These are phyloP conservation scores for Eufriesea mexicana DNA, from an alignment of 1,140 invertebrate species.

Conservation along the genomic window DNA sequence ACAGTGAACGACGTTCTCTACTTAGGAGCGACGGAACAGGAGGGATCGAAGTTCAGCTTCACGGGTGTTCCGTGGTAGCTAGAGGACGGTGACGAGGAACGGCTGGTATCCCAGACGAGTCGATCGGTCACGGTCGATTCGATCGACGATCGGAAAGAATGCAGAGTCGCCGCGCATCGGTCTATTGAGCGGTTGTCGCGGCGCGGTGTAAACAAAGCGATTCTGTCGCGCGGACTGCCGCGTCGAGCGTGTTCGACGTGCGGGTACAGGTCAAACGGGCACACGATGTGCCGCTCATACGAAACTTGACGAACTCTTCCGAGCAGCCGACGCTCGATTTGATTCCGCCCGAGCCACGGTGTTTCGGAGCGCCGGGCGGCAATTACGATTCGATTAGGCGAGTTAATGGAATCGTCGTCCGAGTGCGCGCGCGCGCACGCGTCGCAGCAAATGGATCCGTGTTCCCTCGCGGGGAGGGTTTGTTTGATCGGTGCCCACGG, in stretches of 20 bases:
- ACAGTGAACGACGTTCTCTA: slow-evolving; percentile 15
- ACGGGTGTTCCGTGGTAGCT: background rate
- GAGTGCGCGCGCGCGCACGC: background rate
- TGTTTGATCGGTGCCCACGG: slow-evolving; percentile 32
- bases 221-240: slow-evolving; percentile 48
- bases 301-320: slow-evolving; percentile 53
- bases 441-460: background rate
- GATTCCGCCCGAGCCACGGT: slow-evolving; percentile 43
- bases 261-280: slow-evolving; percentile 39
- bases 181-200: slow-evolving; percentile 8
- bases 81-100: background rate
- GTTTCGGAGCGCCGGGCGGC: background rate
- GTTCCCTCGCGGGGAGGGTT: background rate
- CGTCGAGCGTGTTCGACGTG: slow-evolving; percentile 12
- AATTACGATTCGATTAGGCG: slow-evolving; percentile 33
- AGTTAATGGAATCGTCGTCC: slow-evolving; percentile 3
- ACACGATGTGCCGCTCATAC: slow-evolving; percentile 50
- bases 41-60: background rate
- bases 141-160: background rate
- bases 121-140: background rate
- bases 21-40: background rate
- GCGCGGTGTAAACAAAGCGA: slow-evolving; percentile 49
- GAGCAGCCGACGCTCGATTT: slow-evolving; percentile 49
- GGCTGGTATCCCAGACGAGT: too few relatives aligned
- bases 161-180: background rate